Percentiles rank a stretch among this genome's conserved stretches.
phyloP scores from a whole-genome alignment of 2,888 invertebrate species.

The Sinohyriopsis cumingii region DNA sequence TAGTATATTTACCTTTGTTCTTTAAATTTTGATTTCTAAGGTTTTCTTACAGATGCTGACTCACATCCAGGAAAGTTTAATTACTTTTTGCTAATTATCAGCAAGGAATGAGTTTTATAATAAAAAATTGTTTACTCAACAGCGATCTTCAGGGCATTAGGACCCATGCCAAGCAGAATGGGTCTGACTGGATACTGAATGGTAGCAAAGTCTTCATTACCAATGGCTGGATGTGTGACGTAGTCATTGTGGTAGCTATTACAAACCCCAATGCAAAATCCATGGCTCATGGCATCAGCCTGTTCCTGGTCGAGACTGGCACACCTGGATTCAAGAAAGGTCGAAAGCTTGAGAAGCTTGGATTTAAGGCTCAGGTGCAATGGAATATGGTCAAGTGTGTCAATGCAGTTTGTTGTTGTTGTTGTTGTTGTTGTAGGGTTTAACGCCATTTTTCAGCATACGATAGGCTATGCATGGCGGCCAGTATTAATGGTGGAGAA shows the following conservation, averaged over 20 bases:
- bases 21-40: too few relatives aligned
- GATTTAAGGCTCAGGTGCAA: conserved; percentile 69
- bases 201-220: conserved; percentile 74
- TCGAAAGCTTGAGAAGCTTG: conserved; percentile 72
- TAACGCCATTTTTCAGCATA: too few relatives aligned
- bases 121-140: conserved; percentile 6
- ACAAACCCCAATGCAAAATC: conserved; percentile 71
- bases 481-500: too few relatives aligned
- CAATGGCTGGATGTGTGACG: conserved; percentile 71
- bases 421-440: too few relatives aligned
- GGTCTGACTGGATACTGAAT: conserved; percentile 73
- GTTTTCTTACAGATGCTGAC: too few relatives aligned
- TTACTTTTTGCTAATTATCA: too few relatives aligned
- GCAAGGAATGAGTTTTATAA: too few relatives aligned
- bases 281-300: conserved; percentile 72
- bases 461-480: too few relatives aligned
- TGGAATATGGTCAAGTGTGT: neutral
- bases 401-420: too few relatives aligned
- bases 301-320: conserved; percentile 72
- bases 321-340: conserved; percentile 73
- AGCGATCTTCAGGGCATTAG: conserved; percentile 73
- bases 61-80: too few relatives aligned
- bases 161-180: conserved; percentile 72
- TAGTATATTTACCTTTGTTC: too few relatives aligned
- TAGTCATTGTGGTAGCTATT: conserved; percentile 72